These are phyloP conservation scores for Rachycentron canadum DNA, from an alignment of 2,797 vertebrate genomes.

Conservation along the genomic window DNA sequence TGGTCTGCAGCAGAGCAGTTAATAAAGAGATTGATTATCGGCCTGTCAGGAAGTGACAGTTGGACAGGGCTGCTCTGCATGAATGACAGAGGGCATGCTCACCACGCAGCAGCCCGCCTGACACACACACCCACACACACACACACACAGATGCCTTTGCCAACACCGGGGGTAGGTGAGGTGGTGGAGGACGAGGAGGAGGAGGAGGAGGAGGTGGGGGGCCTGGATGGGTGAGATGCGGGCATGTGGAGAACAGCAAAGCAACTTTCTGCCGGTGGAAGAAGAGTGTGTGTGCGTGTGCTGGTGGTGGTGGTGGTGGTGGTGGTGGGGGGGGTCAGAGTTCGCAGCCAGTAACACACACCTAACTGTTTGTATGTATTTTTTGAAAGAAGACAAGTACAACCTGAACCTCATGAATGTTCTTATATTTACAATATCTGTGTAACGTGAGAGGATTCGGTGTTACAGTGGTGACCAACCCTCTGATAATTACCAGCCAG, in stretches of 20 bases:
- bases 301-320: neutral
- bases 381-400: neutral
- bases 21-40: conserved; percentile 99
- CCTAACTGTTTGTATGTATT: neutral
- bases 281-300: conserved; percentile 23
- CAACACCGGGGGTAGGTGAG: conserved; percentile 82
- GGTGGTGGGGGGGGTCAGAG: conserved; percentile 67
- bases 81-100: conserved; percentile 97
- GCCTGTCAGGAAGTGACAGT: conserved; percentile 96
- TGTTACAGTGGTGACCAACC: no score
- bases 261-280: conserved; percentile 71
- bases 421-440: no score
- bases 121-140: conserved; percentile 82
- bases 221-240: conserved; percentile 57
- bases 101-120: conserved; percentile 87
- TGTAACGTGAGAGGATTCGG: no score
- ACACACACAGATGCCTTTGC: conserved; percentile 85
- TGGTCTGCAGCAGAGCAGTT: conserved; percentile 93
- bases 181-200: conserved; percentile 34
- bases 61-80: conserved; percentile 93
- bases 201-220: neutral
- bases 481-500: no score
- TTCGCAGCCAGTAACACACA: conserved; percentile 64
- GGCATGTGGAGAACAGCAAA: conserved; percentile 72
- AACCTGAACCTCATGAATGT: neutral